These are phyloP conservation scores for Stictonetta naevosa DNA, from an alignment of 2,113 vertebrate species.

Conservation along the genomic window DNA sequence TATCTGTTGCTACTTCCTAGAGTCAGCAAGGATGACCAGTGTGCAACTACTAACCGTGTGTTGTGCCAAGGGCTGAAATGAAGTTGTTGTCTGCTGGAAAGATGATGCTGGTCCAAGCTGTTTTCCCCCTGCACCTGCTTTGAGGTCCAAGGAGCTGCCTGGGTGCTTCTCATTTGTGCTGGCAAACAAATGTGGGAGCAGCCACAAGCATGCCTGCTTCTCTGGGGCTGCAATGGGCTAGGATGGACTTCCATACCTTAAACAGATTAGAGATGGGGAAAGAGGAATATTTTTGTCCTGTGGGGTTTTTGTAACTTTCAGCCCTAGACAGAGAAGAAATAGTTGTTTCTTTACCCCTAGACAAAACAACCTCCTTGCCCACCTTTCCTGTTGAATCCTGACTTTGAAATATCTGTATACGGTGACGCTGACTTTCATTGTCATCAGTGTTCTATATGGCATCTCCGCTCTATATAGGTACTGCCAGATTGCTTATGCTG, in stretches of 20 bases:
- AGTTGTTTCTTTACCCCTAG: background rate
- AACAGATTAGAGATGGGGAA: background rate
- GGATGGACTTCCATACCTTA: background rate
- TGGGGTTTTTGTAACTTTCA: background rate
- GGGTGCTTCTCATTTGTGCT: background rate
- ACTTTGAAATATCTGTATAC: background rate
- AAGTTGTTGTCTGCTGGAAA: background rate
- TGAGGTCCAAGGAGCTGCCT: background rate
- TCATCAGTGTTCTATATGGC: background rate
- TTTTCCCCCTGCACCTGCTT: background rate
- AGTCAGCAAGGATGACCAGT: background rate
- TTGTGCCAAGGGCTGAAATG: background rate
- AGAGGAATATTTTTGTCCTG: background rate
- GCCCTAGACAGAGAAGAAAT: background rate
- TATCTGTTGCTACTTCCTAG: background rate
- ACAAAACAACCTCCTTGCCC: background rate
- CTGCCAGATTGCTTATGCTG: background rate
- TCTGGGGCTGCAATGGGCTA: accelerated
- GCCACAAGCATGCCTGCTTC: accelerated
- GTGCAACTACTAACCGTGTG: background rate
- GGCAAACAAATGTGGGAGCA: accelerated
- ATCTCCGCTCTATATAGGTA: background rate
- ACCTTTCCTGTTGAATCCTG: background rate
- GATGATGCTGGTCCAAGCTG: background rate
- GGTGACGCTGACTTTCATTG: accelerated